Conservation (phyloP, 2,888 invertebrate species). For the Cheiracanthium punctorium region DNA sequence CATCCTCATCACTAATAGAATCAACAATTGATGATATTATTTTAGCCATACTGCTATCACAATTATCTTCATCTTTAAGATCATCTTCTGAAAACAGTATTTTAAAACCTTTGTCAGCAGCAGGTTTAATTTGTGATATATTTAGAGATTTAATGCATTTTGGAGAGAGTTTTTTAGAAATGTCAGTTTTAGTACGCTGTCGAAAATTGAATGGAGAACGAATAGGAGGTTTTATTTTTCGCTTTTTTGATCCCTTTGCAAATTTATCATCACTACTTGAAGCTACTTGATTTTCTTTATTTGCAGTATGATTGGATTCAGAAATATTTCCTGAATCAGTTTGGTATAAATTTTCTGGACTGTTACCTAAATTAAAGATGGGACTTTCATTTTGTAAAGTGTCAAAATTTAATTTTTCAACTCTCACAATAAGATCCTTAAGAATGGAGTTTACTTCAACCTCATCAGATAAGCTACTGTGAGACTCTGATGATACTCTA, state of each 20-base stretch:
- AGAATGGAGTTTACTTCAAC: neutral
- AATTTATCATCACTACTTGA: neutral
- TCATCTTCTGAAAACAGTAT: neutral
- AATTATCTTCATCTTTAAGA: neutral
- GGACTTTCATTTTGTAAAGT: too few species aligned
- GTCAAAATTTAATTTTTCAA: neutral
- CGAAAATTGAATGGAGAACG: slow-evolving; percentile 35
- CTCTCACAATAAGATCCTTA: neutral
- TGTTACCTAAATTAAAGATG: neutral
- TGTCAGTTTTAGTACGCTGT: slow-evolving; percentile 17
- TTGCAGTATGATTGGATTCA: neutral
- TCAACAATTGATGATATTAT: slow-evolving; percentile 3
- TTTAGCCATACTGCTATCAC: neutral
- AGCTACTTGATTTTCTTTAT: neutral
- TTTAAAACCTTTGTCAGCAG: neutral
- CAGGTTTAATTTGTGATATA: neutral
- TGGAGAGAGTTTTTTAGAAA: neutral
- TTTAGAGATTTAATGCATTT: neutral
- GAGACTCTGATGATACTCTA: too few species aligned
- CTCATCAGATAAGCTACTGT: neutral
- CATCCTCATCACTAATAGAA: neutral
- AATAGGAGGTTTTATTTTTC: slow-evolving; percentile 38
- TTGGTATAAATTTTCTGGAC: neutral
- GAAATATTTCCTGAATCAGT: neutral
- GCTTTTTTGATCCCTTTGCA: slow-evolving; percentile 27